phyloP scores from a whole-genome alignment of 2,113 vertebrate species.

The Myrmecophaga tridactyla region DNA sequence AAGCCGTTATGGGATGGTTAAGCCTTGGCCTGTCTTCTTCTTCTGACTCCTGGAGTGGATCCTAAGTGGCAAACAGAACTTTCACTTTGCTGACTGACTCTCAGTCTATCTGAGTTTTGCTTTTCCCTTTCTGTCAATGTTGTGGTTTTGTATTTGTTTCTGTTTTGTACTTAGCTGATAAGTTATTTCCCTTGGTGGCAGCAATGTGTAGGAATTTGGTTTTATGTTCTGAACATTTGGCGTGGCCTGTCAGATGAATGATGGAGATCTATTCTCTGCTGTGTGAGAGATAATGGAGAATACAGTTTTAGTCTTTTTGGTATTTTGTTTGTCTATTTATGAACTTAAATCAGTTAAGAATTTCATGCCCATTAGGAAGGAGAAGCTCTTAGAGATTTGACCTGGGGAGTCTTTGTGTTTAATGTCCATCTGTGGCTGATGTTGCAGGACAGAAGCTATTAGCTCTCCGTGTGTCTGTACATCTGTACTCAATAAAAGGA shows the following conservation, averaged over 20 bases:
- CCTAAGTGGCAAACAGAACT: not conserved
- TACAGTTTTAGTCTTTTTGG: not conserved
- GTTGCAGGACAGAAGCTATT: not conserved
- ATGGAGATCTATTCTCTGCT: not conserved
- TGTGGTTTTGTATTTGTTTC: not conserved
- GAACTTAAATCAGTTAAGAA: not conserved
- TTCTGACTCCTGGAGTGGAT: not conserved
- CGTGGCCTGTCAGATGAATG: not conserved
- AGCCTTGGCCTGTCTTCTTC: not conserved
- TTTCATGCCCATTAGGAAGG: not conserved
- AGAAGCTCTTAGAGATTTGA: not conserved
- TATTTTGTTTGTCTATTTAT: not conserved
- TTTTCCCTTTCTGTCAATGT: not conserved
- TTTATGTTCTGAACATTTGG: not conserved
- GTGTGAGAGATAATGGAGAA: not conserved
- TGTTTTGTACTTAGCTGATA: not conserved
- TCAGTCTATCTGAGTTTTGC: not conserved
- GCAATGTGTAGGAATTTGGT: not conserved
- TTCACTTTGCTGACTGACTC: not conserved
- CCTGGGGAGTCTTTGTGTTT: not conserved
- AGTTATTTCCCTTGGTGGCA: not conserved
- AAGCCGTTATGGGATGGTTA: not conserved
- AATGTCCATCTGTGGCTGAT: not conserved
- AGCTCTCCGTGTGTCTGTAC: not conserved
- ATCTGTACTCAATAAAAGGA: not conserved